These are phyloP conservation scores for Octodon degus DNA, from an alignment of 2,113 vertebrate species.

Conservation along the genomic window DNA sequence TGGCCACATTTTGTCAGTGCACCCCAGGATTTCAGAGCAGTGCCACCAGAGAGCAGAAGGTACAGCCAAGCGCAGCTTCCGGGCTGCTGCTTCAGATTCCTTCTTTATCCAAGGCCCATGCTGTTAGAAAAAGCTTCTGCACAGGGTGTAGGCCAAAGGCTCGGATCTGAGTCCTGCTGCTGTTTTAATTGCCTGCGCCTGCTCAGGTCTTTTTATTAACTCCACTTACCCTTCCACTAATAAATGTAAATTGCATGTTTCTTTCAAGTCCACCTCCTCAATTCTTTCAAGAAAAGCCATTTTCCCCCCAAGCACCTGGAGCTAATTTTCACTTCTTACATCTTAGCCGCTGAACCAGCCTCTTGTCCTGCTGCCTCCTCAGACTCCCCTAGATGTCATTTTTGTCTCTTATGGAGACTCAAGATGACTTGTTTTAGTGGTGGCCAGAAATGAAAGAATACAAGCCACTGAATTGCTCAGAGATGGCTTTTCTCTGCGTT, in stretches of 20 bases:
- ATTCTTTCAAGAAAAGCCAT: slow-evolving; percentile 67
- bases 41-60: background rate
- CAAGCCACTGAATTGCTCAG: background rate
- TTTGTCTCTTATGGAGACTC: slow-evolving; percentile 35
- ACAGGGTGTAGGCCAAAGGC: slow-evolving; percentile 58
- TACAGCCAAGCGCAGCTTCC: background rate
- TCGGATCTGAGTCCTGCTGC: slow-evolving; percentile 60
- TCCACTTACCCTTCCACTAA: slow-evolving; percentile 59
- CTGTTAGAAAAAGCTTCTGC: slow-evolving; percentile 63
- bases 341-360: slow-evolving; percentile 44
- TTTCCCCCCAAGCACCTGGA: slow-evolving; percentile 75
- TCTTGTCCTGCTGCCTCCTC: slow-evolving; percentile 25
- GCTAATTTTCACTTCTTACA: slow-evolving; percentile 66
- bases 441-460: slow-evolving; percentile 48
- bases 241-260: slow-evolving; percentile 80
- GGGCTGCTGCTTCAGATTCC: slow-evolving; percentile 31
- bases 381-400: slow-evolving; percentile 50
- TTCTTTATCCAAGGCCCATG: background rate
- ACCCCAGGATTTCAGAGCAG: background rate
- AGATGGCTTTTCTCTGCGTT: slow-evolving; percentile 28
- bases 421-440: background rate
- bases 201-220: slow-evolving; percentile 61
- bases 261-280: slow-evolving; percentile 73
- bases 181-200: slow-evolving; percentile 68
- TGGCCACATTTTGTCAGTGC: background rate